phyloP scores from a whole-genome alignment of 2,113 vertebrate species.

The Anthoscopus minutus region DNA sequence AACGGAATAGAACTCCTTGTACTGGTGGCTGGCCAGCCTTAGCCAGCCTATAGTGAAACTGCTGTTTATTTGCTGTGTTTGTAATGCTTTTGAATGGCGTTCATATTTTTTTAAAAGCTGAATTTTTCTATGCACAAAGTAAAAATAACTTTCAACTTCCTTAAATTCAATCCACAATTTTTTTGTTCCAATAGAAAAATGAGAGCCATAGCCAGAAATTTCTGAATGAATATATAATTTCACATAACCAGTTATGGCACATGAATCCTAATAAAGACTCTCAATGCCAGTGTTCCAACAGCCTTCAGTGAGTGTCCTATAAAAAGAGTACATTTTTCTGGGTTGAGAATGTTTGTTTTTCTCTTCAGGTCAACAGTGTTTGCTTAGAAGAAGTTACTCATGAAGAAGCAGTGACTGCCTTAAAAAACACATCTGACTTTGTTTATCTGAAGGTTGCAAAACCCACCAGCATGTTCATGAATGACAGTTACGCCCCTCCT shows the following conservation, averaged over 20 bases:
- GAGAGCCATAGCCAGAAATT: background rate
- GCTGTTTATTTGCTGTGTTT: background rate
- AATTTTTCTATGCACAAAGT: background rate
- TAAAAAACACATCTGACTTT: constrained; percentile 97
- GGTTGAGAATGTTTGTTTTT: background rate
- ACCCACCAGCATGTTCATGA: constrained; percentile 95
- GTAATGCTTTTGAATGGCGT: background rate
- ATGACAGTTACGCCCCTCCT: constrained; percentile 86
- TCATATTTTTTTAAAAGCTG: background rate
- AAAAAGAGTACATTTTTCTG: background rate
- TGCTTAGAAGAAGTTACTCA: constrained; percentile 97
- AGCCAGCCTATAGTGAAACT: background rate
- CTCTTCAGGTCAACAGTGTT: constrained; percentile 85
- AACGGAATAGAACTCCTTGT: background rate
- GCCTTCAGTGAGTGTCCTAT: background rate
- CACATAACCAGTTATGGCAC: background rate
- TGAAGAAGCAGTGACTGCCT: constrained; percentile 96
- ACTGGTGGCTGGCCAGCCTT: background rate
- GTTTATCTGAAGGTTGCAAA: constrained; percentile 97
- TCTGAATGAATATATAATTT: background rate
- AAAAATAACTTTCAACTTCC: background rate
- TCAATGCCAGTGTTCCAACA: background rate
- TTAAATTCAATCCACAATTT: background rate
- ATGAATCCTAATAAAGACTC: background rate
- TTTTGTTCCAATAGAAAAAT: background rate